Base-by-base conservation (phyloP, 2,888 invertebrate genomes). In the Glyphotaelius pellucidus region DNA sequence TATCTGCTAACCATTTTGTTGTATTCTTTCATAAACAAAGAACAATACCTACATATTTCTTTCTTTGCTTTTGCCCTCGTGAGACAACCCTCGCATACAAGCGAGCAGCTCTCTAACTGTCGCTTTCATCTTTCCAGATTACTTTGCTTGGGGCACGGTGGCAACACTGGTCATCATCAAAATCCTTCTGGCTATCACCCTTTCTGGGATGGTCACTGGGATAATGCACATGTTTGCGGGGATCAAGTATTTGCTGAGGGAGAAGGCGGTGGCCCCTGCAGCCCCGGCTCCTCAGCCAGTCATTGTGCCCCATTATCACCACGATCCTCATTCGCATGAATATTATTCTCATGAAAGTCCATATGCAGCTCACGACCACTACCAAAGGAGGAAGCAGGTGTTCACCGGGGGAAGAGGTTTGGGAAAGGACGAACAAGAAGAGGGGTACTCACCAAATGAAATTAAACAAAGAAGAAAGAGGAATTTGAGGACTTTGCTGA, bases 161-260 rank as follows among this genome's bases (percentile, higher is more conserved):
- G 90, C 90, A 5, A 80, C 84, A 9, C 90, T 93, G 9, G 92
- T 92, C 12, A 91, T 93, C 30, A 92, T 93, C 25, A 93, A 93
- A 90, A 86, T 93, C 9, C 35, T 92, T 42, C 80, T 93, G 31
- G 93, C 91, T 0, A 89, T 93, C 25, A 47, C 81, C 7, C 92
- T 93, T 79, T 91, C 93, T 12, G 93, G 92, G 35, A 92, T 91
- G 91, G 80, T 93, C 30, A 88, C 79, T 14, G 90, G 38, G 14
- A 30, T 93, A 38, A 80, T 90, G 7, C 91, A 93, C 87, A 90
- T 92, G 91, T 93, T 93, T 35, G 92, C 86, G 5, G 91, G 92
- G 12, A 91, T 93, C n/a, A 93, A 92, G 91, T 81, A 90, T 81
- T 80, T 93, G 31, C 80, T 93, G 12, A 84, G 81, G 86, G 32